These are phyloP conservation scores for Drosophila pachea DNA, from an alignment of 1,140 invertebrate species.

Conservation along the genomic window DNA sequence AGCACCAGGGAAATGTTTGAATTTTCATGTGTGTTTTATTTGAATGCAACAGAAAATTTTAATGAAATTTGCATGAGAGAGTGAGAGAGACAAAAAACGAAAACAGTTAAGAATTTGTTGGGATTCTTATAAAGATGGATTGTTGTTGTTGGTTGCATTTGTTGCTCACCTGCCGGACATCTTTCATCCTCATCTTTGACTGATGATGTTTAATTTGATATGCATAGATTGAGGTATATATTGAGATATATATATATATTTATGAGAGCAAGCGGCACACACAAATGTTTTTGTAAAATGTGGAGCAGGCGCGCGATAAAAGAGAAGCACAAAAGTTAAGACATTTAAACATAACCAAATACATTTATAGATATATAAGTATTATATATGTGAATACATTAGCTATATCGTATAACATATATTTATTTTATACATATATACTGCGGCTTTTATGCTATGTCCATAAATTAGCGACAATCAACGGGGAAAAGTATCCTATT, in stretches of 20 bases:
- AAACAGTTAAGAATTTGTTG: conserved; percentile 31
- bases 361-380: conserved; percentile 4
- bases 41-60: conserved; percentile 32
- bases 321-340: conserved; percentile 66
- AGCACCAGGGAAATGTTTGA: conserved; percentile 56
- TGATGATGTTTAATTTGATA: conserved; percentile 78
- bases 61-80: conserved; percentile 19
- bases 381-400: conserved; percentile 15
- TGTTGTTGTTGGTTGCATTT: conserved; percentile 44
- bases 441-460: conserved; percentile 10
- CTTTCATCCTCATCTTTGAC: conserved; percentile 84
- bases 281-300: conserved; percentile 40
- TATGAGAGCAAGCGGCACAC: conserved; percentile 68
- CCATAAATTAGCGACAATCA: conserved; percentile 29
- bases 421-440: conserved; percentile 22
- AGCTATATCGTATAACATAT: conserved; percentile 26
- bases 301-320: conserved; percentile 36
- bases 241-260: conserved; percentile 6
- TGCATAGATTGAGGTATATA: conserved; percentile 24
- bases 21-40: conserved; percentile 20
- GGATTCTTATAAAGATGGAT: conserved; percentile 22
- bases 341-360: conserved; percentile 48
- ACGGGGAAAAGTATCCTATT: conserved; percentile 38
- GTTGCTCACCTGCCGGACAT: conserved; percentile 83
- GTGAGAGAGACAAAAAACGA: conserved; percentile 12